Percentiles rank a stretch among this genome's conserved stretches.
Conservation (phyloP, 2,113 vertebrate genomes). For the Sinocyclocheilus rhinocerous region DNA sequence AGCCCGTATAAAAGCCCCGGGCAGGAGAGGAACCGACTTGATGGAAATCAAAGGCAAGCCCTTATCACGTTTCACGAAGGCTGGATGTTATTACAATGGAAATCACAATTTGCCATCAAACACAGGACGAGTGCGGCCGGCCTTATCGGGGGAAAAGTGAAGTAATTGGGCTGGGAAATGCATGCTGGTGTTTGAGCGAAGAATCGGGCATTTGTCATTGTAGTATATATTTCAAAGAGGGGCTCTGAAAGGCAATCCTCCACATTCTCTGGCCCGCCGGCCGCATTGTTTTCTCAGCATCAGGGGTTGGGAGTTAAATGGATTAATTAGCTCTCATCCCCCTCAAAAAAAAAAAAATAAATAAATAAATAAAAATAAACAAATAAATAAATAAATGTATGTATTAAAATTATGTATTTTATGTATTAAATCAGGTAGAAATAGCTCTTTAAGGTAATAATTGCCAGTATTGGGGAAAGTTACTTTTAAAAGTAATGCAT, state of each 20-base stretch:
- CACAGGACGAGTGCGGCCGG: slow-evolving; percentile 45
- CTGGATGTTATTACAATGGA: slow-evolving; percentile 55
- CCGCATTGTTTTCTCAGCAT: slow-evolving; percentile 80
- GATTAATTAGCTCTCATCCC: too few species aligned
- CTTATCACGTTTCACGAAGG: slow-evolving; percentile 57
- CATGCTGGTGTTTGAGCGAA: slow-evolving; percentile 45
- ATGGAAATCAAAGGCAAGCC: slow-evolving; percentile 52
- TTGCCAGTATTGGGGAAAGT: too few species aligned
- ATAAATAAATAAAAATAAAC: too few species aligned
- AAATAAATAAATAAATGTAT: too few species aligned
- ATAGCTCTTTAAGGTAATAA: too few species aligned
- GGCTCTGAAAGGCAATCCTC: slow-evolving; percentile 83
- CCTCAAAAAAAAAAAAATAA: too few species aligned
- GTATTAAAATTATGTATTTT: too few species aligned
- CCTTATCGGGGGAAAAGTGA: slow-evolving; percentile 53
- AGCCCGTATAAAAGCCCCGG: slow-evolving; percentile 54
- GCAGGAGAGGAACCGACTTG: slow-evolving; percentile 50
- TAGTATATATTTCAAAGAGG: slow-evolving; percentile 86
- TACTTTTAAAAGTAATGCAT: too few species aligned
- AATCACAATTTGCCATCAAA: slow-evolving; percentile 58
- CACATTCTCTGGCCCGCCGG: slow-evolving; percentile 72
- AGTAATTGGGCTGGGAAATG: slow-evolving; percentile 65
- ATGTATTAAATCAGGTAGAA: too few species aligned
- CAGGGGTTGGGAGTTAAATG: slow-evolving; percentile 82
- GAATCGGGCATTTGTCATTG: slow-evolving; percentile 82